Base-by-base conservation (phyloP, 1,140 invertebrate genomes). In the Drosophila kikkawai region DNA sequence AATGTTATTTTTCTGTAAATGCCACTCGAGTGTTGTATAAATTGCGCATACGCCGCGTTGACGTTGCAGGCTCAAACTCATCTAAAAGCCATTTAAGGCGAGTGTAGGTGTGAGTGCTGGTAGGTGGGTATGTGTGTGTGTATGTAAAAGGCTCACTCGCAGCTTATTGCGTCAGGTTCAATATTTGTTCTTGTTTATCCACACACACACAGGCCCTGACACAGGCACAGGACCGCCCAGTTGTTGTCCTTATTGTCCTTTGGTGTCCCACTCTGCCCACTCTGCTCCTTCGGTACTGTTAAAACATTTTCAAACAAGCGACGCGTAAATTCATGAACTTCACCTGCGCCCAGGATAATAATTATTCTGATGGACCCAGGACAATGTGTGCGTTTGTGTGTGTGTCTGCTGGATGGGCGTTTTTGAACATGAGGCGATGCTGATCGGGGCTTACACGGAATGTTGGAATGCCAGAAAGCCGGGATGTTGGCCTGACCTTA, bases 91-190 rank as follows among this genome's bases (percentile, higher is more conserved):
- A 82, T 85, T 88, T 90, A 88, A 85, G 75, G 69, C 74, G 78
- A 53, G 53, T 67, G 53, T 64, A 78, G 64, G 70, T 69, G 55
- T 69, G 41, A 19, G 19, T 77, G 67, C 56, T 68, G 56, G 45
- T 70, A 44, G 69, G 57, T 71, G 56, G 67, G 22, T 22, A 22
- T 22, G 17, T 29, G 41, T 32, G 34, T 11, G n/a, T 26, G 26
- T 41, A 42, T 47, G 34, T 26, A 5, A 44, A 44, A 41, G 76
- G 67, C 36, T 63, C 44, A 51, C 48, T 64, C 45, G 58, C 68
- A 75, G 77, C 75, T 79, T 84, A 80, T 84, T 88, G 84, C 84
- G 84, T 81, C 65, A 84, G 77, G 75, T 75, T 90, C 80, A 87
- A 87, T 87, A 88, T 87, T 87, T 88, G 84, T 78, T 71, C 80